A percentile compares a stretch with the other conserved stretches of the same genome.
phyloP scores from a whole-genome alignment of 1,140 invertebrate species.

The Diorhabda sublineata region DNA sequence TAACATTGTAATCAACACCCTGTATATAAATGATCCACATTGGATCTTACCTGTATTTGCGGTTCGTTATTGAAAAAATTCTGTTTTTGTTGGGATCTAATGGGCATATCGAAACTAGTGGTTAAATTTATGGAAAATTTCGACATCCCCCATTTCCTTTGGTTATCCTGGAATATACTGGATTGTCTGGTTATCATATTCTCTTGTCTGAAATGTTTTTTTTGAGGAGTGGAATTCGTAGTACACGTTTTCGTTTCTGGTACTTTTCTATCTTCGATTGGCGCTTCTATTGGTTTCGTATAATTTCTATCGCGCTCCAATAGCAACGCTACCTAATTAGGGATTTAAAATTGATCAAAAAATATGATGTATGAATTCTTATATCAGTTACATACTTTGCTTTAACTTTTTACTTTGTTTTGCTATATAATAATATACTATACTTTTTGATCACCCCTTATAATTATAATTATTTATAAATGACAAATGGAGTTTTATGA shows the following conservation, averaged over 20 bases:
- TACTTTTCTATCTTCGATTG: neutral
- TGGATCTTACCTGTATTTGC: constrained; percentile 26
- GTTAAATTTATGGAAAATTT: constrained; percentile 67
- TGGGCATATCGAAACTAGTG: constrained; percentile 65
- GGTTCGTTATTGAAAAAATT: constrained; percentile 44
- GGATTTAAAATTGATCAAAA: constrained; percentile 48
- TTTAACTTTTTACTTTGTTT: too few species aligned
- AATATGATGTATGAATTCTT: too few species aligned
- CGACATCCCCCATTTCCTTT: constrained; percentile 52
- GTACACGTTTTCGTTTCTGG: constrained; percentile 13
- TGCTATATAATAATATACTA: too few species aligned
- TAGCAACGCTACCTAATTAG: constrained; percentile 17
- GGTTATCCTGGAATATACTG: constrained; percentile 50
- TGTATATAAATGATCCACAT: neutral
- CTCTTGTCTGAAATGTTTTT: constrained; percentile 33
- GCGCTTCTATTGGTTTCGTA: constrained; percentile 28
- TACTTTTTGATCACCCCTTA: too few species aligned
- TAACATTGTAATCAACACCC: neutral
- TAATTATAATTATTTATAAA: too few species aligned
- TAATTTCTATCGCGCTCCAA: constrained; percentile 6
- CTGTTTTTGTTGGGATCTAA: constrained; percentile 48
- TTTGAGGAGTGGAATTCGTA: constrained; percentile 25
- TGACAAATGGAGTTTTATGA: too few species aligned
- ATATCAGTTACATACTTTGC: too few species aligned
- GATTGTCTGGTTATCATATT: constrained; percentile 3